These are phyloP conservation scores for Gavialis gangeticus DNA, from an alignment of 2,113 vertebrate species.

Conservation along the genomic window DNA sequence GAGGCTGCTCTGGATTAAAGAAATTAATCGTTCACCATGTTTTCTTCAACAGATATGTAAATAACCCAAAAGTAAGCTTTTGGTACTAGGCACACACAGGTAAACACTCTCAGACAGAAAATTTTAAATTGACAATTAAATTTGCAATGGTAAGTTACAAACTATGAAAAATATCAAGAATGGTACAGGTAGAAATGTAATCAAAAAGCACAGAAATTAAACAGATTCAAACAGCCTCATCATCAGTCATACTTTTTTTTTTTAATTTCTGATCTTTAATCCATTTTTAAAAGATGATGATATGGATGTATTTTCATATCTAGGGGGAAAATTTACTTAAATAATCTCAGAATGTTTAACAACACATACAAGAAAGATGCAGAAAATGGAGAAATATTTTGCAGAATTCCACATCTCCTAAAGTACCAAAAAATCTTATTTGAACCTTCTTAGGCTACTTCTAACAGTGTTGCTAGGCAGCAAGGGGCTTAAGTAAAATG, in stretches of 20 bases:
- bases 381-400: not conserved
- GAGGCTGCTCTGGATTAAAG: conserved; percentile 97
- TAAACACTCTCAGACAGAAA: not conserved
- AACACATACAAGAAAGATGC: not conserved
- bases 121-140: not conserved
- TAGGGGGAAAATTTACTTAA: not conserved
- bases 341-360: not conserved
- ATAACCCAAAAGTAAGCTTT: not conserved
- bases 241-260: not conserved
- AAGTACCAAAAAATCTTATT: not conserved
- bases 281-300: not conserved
- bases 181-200: not conserved
- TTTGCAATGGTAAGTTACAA: not conserved
- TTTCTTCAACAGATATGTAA: conserved; percentile 70
- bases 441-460: not conserved
- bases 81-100: not conserved
- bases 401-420: not conserved
- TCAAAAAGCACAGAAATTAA: not conserved
- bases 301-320: not conserved
- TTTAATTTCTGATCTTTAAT: not conserved
- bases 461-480: not conserved
- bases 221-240: not conserved
- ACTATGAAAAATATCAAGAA: not conserved
- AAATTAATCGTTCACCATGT: conserved; percentile 84
- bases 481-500: not conserved